These are phyloP conservation scores for Protomyctophum bolini DNA, from an alignment of 2,113 vertebrate species.

Conservation along the genomic window DNA sequence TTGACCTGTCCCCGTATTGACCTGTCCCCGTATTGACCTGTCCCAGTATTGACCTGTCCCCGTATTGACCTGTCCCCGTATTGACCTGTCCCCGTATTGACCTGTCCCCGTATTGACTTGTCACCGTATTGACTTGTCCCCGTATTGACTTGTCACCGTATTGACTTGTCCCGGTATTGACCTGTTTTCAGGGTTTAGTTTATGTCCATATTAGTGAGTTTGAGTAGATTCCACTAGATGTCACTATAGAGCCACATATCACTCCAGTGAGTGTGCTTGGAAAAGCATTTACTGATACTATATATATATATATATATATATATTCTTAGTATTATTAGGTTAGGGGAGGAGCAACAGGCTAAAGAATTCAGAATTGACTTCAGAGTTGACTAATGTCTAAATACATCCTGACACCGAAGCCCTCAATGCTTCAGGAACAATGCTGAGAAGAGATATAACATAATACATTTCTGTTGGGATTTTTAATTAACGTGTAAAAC, in stretches of 20 bases:
- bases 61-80: not conserved
- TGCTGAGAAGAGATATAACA: too few species aligned
- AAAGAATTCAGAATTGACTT: too few species aligned
- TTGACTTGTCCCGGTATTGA: not conserved
- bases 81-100: not conserved
- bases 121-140: not conserved
- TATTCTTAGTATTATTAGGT: too few species aligned
- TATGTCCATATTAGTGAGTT: not conserved
- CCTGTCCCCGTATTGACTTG: not conserved
- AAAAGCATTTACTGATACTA: not conserved
- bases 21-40: not conserved
- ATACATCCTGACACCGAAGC: too few species aligned
- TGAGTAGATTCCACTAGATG: constrained; percentile 43
- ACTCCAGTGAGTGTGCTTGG: not conserved
- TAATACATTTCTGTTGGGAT: too few species aligned
- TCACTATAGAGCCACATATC: constrained; percentile 14
- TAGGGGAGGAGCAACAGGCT: too few species aligned
- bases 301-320: not conserved
- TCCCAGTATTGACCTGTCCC: too few species aligned
- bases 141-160: not conserved
- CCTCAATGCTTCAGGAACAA: too few species aligned
- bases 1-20: too few species aligned
- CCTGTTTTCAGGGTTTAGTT: too few species aligned
- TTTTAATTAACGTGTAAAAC: too few species aligned
- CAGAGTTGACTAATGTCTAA: too few species aligned